These are phyloP conservation scores for Actenoides lindsayi DNA, from an alignment of 2,113 vertebrate genomes.

Conservation along the genomic window DNA sequence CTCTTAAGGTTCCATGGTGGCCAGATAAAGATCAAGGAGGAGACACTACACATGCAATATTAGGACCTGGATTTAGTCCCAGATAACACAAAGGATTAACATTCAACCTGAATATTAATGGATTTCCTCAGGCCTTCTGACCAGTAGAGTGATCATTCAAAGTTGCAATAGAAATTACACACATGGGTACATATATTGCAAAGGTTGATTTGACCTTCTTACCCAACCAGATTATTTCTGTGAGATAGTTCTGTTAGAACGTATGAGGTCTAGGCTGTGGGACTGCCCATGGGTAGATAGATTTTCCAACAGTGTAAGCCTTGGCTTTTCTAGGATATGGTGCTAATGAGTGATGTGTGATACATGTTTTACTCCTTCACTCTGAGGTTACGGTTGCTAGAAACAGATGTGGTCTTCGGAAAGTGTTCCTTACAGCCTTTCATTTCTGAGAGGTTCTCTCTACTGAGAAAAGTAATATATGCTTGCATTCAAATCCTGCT, in stretches of 20 bases:
- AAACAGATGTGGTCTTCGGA: neutral
- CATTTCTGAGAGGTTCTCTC: neutral
- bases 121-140: neutral
- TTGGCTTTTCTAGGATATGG: neutral
- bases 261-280: neutral
- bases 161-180: neutral
- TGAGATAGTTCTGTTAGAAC: rapidly evolving
- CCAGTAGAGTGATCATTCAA: neutral
- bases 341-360: neutral
- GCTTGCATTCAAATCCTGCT: neutral
- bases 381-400: neutral
- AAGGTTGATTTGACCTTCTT: neutral
- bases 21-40: neutral
- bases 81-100: neutral
- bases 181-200: neutral
- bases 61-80: neutral
- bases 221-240: neutral
- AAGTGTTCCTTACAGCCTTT: neutral
- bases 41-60: neutral
- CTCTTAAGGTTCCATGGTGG: neutral
- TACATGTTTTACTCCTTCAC: neutral
- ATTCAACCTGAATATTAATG: neutral
- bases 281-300: rapidly evolving
- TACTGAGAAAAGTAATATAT: neutral
- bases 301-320: neutral